Conservation (phyloP, 2,888 invertebrate species). For the Junonia oenone region DNA sequence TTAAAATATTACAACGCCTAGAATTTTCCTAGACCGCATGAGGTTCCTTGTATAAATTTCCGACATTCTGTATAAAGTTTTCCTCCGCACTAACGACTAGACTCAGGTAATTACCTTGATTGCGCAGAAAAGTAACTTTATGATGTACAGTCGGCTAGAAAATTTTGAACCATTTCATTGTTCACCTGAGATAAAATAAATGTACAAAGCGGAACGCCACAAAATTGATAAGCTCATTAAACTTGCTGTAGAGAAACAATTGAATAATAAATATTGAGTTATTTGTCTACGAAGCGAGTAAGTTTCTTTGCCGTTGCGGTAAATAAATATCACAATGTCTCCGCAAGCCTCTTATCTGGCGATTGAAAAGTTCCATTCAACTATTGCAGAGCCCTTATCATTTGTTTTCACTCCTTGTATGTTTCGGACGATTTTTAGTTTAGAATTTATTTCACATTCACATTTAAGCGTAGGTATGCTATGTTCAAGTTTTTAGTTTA, state of each 20-base stretch:
- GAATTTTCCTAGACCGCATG: constrained; percentile 26
- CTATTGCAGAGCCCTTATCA: constrained; percentile 37
- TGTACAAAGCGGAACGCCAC: constrained; percentile 14
- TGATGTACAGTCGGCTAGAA: constrained; percentile 18
- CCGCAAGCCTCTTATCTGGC: constrained; percentile 69
- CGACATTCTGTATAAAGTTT: constrained; percentile 29
- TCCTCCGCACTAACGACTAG: constrained; percentile 27
- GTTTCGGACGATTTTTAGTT: too few relatives aligned
- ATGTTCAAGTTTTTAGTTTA: too few relatives aligned
- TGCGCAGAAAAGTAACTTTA: constrained; percentile 25
- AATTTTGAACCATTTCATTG: constrained; percentile 13
- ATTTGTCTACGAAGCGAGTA: constrained; percentile 50
- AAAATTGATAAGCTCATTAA: constrained; percentile 27
- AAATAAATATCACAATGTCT: constrained; percentile 62
- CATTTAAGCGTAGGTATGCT: too few relatives aligned
- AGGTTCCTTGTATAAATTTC: constrained; percentile 30
- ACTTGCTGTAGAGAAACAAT: constrained; percentile 40
- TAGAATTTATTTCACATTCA: too few relatives aligned
- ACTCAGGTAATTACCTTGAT: constrained; percentile 30
- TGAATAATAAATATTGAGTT: constrained; percentile 59
- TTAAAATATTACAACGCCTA: constrained; percentile 30
- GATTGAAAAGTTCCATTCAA: constrained; percentile 66
- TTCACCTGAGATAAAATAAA: constrained; percentile 9
- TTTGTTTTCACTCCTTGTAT: not conserved
- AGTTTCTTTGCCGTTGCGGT: constrained; percentile 42